These are phyloP conservation scores for Zosterops borbonicus DNA, from an alignment of 2,113 vertebrate genomes.

Conservation along the genomic window DNA sequence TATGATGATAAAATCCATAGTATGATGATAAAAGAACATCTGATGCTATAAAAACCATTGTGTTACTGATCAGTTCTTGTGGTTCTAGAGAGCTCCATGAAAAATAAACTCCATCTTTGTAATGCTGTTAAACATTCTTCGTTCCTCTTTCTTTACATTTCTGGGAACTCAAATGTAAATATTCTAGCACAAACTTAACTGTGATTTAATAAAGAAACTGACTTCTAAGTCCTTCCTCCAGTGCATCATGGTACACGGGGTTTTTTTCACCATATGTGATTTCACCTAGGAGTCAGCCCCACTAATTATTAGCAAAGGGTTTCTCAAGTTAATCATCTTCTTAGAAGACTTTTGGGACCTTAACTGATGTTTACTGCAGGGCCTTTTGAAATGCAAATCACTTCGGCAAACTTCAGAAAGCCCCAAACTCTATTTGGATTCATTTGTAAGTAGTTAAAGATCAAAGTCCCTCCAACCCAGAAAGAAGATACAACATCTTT, in stretches of 20 bases:
- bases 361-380: conserved; percentile 32
- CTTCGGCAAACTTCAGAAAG: conserved; percentile 30
- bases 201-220: not conserved
- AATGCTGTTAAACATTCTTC: not conserved
- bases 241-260: not conserved
- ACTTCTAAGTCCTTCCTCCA: not conserved
- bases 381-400: conserved; percentile 59
- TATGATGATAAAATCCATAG: not conserved
- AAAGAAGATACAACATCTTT: not conserved
- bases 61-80: not conserved
- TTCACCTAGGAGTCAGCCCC: not conserved
- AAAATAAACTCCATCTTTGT: not conserved
- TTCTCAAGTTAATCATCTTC: conserved; percentile 48
- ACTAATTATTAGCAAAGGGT: conserved; percentile 50
- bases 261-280: not conserved
- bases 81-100: not conserved
- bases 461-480: conserved; percentile 2
- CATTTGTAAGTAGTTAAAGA: conserved; percentile 56
- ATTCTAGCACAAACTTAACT: not conserved
- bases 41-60: not conserved
- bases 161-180: not conserved
- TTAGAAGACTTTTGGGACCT: conserved; percentile 41
- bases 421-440: conserved; percentile 37
- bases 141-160: not conserved
- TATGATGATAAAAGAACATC: not conserved